Base-by-base conservation (phyloP, 2,797 vertebrate genomes). In the Gymnopithys bicolor region DNA sequence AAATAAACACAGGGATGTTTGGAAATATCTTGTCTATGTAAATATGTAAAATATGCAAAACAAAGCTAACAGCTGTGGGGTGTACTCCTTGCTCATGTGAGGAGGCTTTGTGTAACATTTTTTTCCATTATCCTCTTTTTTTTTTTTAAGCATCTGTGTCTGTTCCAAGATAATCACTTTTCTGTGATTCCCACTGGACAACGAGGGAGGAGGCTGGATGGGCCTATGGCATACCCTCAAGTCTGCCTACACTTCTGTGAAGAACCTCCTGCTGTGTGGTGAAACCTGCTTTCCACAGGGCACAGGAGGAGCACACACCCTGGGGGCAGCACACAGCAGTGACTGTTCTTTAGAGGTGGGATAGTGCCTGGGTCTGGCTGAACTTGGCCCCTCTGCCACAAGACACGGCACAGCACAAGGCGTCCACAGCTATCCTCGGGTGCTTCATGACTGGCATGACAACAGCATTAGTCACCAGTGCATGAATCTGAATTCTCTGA, bases 21-120 rank as follows among this genome's bases (percentile, higher is more conserved):
- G 96, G 96, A 98, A 98, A 97, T 97, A 94, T 93, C 98, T 97
- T 96, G 93, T 97, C 81, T 96, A 96, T 97, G 96, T 96, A 98
- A 98, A 97, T 98, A 98, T 97, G 97, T 95, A 95, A 98, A 98
- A 96, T 94, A 98, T 97, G 97, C 92, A 94, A 96, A 97, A 95
- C 94, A 97, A 96, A 91, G 78, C 95, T 95, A 93, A 97, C 97
- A 98, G 97, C 97, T 98, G 98, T 84, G 92, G 96, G 60, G 78
- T 96, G 93, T 97, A 93, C 94, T 96, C 55, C 9, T 77, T 94
- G 81, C 92, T 95, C 81, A 94, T 48, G 70, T 96, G 94, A 94
- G 70, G 67, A 96, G 76, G 64, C 79, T 96, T 96, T 97, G 92
- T 95, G 94, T 87, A 95, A 87, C 90, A 49, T 7, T 88, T 95